Percentiles rank a stretch among this genome's conserved stretches.
These are phyloP conservation scores for Hemicordylus capensis DNA, from an alignment of 2,113 vertebrate genomes.

Conservation along the genomic window DNA sequence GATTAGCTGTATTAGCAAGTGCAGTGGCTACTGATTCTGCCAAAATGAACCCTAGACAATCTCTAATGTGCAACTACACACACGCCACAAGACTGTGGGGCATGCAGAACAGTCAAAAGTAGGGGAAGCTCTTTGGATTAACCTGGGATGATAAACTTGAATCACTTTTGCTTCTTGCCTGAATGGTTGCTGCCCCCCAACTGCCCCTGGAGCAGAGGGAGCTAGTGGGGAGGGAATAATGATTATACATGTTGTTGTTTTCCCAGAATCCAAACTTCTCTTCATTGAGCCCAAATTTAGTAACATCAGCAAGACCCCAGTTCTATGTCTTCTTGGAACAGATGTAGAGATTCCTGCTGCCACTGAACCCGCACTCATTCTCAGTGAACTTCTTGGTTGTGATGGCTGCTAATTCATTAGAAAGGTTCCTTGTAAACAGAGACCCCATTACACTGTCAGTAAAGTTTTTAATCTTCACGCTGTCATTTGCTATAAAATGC, in stretches of 20 bases:
- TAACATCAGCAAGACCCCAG: background rate
- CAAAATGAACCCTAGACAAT: background rate
- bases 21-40: background rate
- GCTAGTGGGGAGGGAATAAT: background rate
- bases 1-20: too few relatives aligned
- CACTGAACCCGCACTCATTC: background rate
- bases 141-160: too few relatives aligned
- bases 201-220: background rate
- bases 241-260: background rate
- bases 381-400: background rate
- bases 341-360: conserved; percentile 1
- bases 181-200: background rate
- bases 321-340: background rate
- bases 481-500: conserved; percentile 30
- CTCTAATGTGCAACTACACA: background rate
- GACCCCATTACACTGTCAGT: background rate
- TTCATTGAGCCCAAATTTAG: background rate
- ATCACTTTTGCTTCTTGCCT: background rate
- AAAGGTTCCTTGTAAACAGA: conserved; percentile 39
- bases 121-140: background rate
- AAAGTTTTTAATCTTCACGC: conserved; percentile 42
- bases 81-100: background rate
- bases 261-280: background rate
- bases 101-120: background rate
- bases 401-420: conserved; percentile 7